Conservation (phyloP, 2,113 vertebrate genomes). For the Proterorhinus semilunaris region DNA sequence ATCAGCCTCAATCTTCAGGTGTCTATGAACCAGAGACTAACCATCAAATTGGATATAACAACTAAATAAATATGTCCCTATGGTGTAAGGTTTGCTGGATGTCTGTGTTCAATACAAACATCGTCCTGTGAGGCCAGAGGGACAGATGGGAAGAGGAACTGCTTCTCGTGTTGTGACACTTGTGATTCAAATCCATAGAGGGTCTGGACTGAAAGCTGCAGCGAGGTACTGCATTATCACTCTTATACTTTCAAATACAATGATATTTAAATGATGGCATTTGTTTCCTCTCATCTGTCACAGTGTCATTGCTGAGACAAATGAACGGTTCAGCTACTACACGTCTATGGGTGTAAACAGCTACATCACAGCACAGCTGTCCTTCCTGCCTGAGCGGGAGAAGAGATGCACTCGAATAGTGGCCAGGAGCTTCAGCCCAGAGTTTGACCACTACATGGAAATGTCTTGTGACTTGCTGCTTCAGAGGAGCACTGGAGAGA, state of each 20-base stretch:
- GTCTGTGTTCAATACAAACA: conserved; percentile 84
- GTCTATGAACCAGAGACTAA: conserved; percentile 6
- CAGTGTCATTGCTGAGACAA: conserved; percentile 80
- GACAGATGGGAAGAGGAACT: conserved; percentile 49
- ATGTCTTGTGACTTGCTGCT: conserved; percentile 80
- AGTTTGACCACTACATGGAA: conserved; percentile 83
- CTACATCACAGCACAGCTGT: conserved; percentile 79
- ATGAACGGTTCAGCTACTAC: conserved; percentile 76
- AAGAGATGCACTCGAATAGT: conserved; percentile 72
- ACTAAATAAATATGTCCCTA: neutral
- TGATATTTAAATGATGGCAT: neutral
- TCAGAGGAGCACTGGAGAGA: conserved; percentile 81
- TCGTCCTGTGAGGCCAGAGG: conserved; percentile 60
- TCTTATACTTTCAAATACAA: neutral
- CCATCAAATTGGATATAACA: neutral
- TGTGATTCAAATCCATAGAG: conserved; percentile 84
- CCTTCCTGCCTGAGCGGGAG: conserved; percentile 82
- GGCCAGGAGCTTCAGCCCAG: conserved; percentile 85
- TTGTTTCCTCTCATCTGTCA: conserved; percentile 8
- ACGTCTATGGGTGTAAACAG: conserved; percentile 83
- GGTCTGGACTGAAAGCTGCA: conserved; percentile 89
- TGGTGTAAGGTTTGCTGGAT: conserved; percentile 82
- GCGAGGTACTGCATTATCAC: conserved; percentile 77
- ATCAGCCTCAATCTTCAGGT: conserved; percentile 81
- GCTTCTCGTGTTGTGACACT: conserved; percentile 78